Conservation (phyloP, 2,113 vertebrate species). For the Pelecanus crispus region DNA sequence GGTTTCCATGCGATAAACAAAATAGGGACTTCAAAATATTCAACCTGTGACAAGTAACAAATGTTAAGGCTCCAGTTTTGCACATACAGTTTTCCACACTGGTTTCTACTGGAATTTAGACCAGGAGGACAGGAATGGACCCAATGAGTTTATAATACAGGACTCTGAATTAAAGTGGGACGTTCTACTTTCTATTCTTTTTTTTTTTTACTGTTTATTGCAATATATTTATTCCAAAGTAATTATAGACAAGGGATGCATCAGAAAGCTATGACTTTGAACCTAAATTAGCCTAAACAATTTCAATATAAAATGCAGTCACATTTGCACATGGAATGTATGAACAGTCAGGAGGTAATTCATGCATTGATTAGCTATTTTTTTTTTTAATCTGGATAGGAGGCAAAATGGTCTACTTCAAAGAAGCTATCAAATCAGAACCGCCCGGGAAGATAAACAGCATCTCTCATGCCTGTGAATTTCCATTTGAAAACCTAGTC, state of each 20-base stretch:
- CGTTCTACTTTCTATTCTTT: neutral
- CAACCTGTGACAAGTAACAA: neutral
- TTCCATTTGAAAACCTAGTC: neutral
- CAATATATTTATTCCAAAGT: neutral
- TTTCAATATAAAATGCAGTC: neutral
- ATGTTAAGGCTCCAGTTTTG: neutral
- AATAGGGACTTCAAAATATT: neutral
- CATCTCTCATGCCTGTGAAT: neutral
- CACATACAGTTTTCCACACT: neutral
- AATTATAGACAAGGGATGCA: neutral
- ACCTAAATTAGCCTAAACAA: neutral
- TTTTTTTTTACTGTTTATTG: neutral
- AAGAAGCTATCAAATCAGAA: conserved; percentile 2
- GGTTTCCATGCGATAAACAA: neutral
- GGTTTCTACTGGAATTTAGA: neutral
- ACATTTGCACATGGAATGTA: neutral
- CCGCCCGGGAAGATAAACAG: neutral
- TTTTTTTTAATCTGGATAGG: neutral
- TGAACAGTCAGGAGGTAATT: neutral
- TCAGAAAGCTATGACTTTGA: neutral
- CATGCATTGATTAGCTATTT: neutral
- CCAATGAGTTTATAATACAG: neutral
- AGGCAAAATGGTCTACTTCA: neutral
- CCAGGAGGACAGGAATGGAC: neutral
- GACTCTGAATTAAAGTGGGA: neutral